Evolutionary conservation across 2,113 vertebrate species (phyloP).

Genomic region (Forbesichthys agassizii): DNA sequence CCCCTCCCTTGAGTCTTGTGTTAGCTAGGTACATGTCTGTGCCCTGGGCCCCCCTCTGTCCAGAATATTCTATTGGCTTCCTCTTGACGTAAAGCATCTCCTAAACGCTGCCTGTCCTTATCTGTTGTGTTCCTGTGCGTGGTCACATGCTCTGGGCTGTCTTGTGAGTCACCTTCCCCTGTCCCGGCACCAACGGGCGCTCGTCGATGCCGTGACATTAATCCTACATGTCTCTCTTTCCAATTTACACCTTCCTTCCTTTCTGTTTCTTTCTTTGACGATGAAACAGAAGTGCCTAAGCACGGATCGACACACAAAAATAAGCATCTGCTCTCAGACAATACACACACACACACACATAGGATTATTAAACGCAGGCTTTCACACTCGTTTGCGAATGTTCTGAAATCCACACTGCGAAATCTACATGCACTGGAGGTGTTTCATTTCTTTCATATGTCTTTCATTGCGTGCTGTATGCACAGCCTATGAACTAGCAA

Average conservation of each 20-base stretch:
- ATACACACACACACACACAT: constrained; percentile 23
- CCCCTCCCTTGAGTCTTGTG: not conserved
- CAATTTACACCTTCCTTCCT: not conserved
- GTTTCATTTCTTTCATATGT: not conserved
- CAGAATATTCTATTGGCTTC: no score
- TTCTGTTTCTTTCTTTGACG: no score
- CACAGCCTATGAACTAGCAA: constrained; percentile 14
- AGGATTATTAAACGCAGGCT: constrained; percentile 57
- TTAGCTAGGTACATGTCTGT: not conserved
- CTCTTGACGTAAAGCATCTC: not conserved
- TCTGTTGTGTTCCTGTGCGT: no score
- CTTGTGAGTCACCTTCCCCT: no score
- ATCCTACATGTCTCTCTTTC: not conserved
- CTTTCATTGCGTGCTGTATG: no score
- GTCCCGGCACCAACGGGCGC: no score
- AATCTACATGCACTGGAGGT: constrained; percentile 31
- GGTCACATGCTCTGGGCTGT: not conserved
- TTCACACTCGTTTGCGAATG: constrained; percentile 35
- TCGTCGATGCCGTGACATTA: no score
- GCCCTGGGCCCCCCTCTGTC: not conserved
- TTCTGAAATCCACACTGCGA: constrained; percentile 46
- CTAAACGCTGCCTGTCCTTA: not conserved
- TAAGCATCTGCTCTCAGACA: not conserved
- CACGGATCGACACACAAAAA: not conserved
- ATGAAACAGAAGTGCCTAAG: not conserved